Conservation (phyloP, 2,113 vertebrate genomes). For the Proterorhinus semilunaris region DNA sequence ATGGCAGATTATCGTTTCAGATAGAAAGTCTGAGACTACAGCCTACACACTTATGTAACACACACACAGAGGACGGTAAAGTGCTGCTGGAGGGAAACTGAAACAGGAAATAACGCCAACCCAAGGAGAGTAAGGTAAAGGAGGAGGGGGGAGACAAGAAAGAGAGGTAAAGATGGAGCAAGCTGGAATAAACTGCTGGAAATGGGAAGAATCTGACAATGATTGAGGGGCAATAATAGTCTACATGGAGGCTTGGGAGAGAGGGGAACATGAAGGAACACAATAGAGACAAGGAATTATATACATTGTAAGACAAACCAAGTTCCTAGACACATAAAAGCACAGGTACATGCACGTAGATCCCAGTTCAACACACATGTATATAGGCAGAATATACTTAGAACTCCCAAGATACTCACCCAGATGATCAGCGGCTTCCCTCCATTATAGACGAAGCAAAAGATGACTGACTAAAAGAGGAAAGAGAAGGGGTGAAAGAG, state of each 20-base stretch:
- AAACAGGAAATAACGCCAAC: slow-evolving; percentile 47
- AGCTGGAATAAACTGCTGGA: background rate
- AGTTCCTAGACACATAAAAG: slow-evolving; percentile 39
- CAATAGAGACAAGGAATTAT: slow-evolving; percentile 22
- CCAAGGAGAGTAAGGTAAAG: background rate
- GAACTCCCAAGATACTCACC: slow-evolving; percentile 61
- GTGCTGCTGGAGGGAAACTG: slow-evolving; percentile 46
- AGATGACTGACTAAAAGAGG: slow-evolving; percentile 40
- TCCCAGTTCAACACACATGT: slow-evolving; percentile 14
- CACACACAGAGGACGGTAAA: slow-evolving; percentile 24
- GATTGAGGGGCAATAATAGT: background rate
- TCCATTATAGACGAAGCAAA: slow-evolving; percentile 62
- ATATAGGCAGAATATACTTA: slow-evolving; percentile 15
- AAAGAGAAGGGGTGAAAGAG: slow-evolving; percentile 12
- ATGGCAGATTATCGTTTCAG: slow-evolving; percentile 50
- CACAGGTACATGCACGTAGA: background rate
- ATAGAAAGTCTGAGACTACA: slow-evolving; percentile 62
- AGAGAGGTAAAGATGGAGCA: slow-evolving; percentile 23
- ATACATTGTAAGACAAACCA: slow-evolving; percentile 34
- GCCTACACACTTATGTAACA: slow-evolving; percentile 72
- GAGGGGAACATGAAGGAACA: background rate
- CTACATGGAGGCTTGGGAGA: background rate
- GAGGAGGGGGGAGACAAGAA: background rate
- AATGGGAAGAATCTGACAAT: background rate
- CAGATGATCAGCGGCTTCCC: slow-evolving; percentile 58